phyloP scores from a whole-genome alignment of 2,113 vertebrate species.

The Stictonetta naevosa region DNA sequence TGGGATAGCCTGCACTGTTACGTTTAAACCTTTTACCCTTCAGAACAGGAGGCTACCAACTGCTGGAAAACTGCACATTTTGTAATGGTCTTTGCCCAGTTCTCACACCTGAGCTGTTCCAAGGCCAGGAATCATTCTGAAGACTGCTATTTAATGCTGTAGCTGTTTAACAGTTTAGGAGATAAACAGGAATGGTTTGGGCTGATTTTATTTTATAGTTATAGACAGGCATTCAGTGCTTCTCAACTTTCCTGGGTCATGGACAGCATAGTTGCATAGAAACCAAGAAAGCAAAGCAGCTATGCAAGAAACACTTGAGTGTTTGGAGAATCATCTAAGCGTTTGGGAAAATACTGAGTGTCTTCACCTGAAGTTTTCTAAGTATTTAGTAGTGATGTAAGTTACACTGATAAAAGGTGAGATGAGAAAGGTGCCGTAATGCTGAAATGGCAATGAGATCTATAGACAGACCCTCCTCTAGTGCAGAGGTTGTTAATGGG shows the following conservation, averaged over 20 bases:
- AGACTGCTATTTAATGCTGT: not conserved
- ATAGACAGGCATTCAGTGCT: not conserved
- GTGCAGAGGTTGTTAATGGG: not conserved
- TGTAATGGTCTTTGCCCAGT: not conserved
- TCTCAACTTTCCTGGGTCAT: not conserved
- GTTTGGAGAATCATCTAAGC: not conserved
- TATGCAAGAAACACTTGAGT: not conserved
- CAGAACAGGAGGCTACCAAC: not conserved
- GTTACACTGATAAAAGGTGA: not conserved
- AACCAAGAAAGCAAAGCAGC: not conserved
- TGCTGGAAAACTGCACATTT: not conserved
- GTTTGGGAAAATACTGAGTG: not conserved
- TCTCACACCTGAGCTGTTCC: not conserved
- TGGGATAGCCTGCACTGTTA: not conserved
- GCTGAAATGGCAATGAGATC: not conserved
- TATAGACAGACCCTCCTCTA: not conserved
- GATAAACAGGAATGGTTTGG: not conserved
- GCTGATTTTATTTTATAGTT: not conserved
- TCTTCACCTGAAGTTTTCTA: not conserved
- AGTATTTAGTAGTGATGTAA: not conserved
- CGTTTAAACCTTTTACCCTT: not conserved
- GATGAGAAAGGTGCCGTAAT: not conserved
- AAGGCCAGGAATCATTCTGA: not conserved
- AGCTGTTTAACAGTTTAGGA: not conserved
- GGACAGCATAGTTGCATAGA: not conserved